Base-by-base conservation (phyloP, 2,888 invertebrate genomes). In the Luffia ferchaultella region DNA sequence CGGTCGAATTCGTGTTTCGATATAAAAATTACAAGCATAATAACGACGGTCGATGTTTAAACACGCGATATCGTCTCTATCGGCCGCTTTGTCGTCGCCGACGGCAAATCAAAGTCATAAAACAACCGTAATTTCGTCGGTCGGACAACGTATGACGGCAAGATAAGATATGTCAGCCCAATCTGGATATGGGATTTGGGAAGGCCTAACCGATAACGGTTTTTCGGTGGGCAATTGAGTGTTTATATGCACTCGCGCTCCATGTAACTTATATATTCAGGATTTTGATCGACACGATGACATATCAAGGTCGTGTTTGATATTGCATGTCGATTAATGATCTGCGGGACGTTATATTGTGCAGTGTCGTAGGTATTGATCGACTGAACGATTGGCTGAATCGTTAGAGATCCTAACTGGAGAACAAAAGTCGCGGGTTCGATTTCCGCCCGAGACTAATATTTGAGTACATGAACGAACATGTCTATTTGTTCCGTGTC, bases 1-100 rank as follows among this genome's bases (percentile, higher is more conserved):
- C 30, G 30, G 30, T 72, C 76, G 66, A 80, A 70, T 76, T 76
- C 67, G 70, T 76, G 75, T 80, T n/a, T 78, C 76, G 76, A 80
- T 75, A 80, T 70, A 78, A 80, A 80, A 82, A 83, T 82, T 83
- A 82, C 79, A 79, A 69, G 68, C 67, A 78, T 76, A 79, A 78
- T 79, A 78, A 79, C 78, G 71, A 46, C 60, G 68, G 70, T 72
- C 76, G 76, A 73, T 70, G 71, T 76, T 70, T 68, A 62, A 67
- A 70, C 73, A 71, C 68, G 64, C 48, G 63, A 60, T 68, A 72
- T 64, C 67, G 59, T 51, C 30, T 70, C 71, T 66, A 68, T 58
- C 55, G 58, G 57, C 50, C 55, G 60, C 70, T 82, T 83, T 82
- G 80, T 77, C 63, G 67, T 64, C 58, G 70, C 78, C 78, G 80